A percentile compares a stretch with the other conserved stretches of the same genome.
Conservation (phyloP, 2,797 vertebrate species). For the Champsocephalus esox region DNA sequence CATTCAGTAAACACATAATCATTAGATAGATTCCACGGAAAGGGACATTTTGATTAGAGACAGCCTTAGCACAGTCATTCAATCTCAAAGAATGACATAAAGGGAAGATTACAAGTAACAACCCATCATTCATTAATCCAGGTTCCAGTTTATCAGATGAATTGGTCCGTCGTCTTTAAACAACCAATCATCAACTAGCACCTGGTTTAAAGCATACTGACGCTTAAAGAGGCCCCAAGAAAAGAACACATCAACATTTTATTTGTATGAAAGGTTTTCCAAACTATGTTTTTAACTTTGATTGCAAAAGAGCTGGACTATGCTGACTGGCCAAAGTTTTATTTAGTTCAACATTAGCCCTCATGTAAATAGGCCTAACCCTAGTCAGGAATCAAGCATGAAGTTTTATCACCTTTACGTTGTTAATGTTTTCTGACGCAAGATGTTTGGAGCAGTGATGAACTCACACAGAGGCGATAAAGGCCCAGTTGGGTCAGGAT, state of each 20-base stretch:
- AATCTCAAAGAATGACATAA: constrained; percentile 32
- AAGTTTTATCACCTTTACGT: not conserved
- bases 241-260: not conserved
- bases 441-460: constrained; percentile 2
- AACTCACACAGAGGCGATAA: not conserved
- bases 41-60: constrained; percentile 12
- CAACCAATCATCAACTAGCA: not conserved
- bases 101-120: constrained; percentile 31
- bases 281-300: not conserved
- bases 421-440: not conserved
- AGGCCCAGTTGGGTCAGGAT: not conserved
- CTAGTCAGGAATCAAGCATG: not conserved
- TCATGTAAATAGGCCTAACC: constrained; percentile 13
- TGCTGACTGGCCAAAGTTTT: not conserved
- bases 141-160: not conserved
- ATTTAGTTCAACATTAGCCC: not conserved
- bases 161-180: not conserved
- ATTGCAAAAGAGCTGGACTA: not conserved
- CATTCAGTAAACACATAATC: constrained; percentile 4
- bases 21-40: constrained; percentile 8
- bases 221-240: not conserved
- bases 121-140: not conserved
- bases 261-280: not conserved
- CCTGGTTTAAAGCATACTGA: not conserved
- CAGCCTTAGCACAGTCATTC: constrained; percentile 8